Evolutionary conservation across 2,888 invertebrate species (phyloP), one percentile per base, ranked within the genome.

Genomic region (Perithous albicinctus): DNA sequence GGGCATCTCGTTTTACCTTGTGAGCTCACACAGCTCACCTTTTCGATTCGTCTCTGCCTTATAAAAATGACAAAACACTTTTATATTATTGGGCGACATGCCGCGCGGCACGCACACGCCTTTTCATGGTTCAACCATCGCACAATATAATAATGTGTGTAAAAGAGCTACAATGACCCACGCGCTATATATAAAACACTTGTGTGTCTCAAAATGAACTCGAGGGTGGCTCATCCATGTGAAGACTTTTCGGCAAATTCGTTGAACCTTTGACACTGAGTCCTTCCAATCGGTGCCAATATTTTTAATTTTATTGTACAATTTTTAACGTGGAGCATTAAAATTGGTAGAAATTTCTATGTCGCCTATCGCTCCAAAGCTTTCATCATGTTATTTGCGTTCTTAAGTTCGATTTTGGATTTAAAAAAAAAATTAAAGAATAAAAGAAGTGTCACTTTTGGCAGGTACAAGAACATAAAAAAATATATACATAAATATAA

Each of bases 11-110:
- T 48, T 72, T 61, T 29, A 15, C 64, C 63, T 70, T 63, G 73
- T 67, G 38, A 26, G 59, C 78, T 74, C 79, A 67, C 59, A 61
- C 72, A 61, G 72, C 74, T 41, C 18, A 15, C 26, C 54, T n/a
- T 77, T 79, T 78, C 66, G 80, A 80, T 76, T 63, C 84, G 66
- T 78, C 81, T 84, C 61, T 59, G 84, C 46, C 78, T 86, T 87
- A 86, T 87, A 85, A 88, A 89, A 90, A 88, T 88, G 89, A 90
- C 88, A 87, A 88, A 87, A 89, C 88, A 87, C 80, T 89, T 89
- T 88, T 87, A 84, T 59, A 74, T n/a, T n/a, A n/a, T 78, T 54
- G 26, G 48, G 35, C 66, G 76, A 80, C 59, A 32, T 23, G 56
- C 64, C 74, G 48, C 48, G 15, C 35, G 35, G 8, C 32, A 29